Evolutionary conservation across 2,888 invertebrate genomes (phyloP), one percentile per base, ranked within the genome.

Genomic region (Eupithecia tripunctaria): DNA sequence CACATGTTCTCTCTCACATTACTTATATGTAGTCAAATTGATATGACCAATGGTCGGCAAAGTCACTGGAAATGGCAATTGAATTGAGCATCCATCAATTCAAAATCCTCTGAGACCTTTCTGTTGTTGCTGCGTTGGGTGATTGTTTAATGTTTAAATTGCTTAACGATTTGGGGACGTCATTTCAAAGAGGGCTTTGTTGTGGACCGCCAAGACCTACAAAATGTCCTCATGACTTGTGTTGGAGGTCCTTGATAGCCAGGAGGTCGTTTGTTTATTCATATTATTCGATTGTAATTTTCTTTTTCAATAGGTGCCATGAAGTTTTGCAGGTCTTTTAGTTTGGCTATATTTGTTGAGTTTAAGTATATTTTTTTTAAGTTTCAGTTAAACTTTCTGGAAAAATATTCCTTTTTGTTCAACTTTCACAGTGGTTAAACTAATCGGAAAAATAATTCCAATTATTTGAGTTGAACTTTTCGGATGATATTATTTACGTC

Each of bases 121-220:
- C 85, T 84, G 79, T 77, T 75, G 83, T 41, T 56, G 38, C 87
- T 86, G 87, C 80, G 75, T 80, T 81, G 67, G 65, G 74, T 82
- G 86, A 83, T 86, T 86, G 84, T 84, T 83, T 73, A 69, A 82
- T 84, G 79, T 71, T 78, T 80, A 82, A 85, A 86, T 86, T 85
- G 82, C 73, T 71, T 70, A 78, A 78, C 75, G 78, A 81, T 82
- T 82, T 75, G 67, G 75, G 72, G 73, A 75, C 75, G 80, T 43
- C 18, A 1, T n/a, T 56, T 14, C 25, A 56, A 56, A 56, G 25
- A 25, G 12, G 56, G 12, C 14, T 14, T 51, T 56, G 51, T 51
- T 51, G 21, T 51, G 21, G 14, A 25, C 25, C 56, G 56, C 56
- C 25, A 56, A 56, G 56, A 10, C 25, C 21, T 21, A 25, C 6